Conservation (phyloP, 2,113 vertebrate genomes). For the Felis chaus region DNA sequence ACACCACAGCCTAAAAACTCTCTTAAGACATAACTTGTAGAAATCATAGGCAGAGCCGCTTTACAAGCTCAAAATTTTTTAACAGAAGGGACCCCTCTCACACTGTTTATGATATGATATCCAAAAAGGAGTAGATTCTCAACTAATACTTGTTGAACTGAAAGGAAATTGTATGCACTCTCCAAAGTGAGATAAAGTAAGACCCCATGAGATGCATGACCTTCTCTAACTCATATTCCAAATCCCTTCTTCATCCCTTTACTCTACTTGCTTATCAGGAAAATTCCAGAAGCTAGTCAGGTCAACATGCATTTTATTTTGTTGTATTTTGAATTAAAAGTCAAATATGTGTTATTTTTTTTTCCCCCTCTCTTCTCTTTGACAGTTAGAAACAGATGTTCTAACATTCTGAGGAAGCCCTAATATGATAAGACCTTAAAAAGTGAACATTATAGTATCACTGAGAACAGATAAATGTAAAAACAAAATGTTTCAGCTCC, state of each 20-base stretch:
- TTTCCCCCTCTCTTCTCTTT: not conserved
- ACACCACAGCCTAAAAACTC: not conserved
- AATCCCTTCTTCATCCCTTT: not conserved
- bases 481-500: constrained; percentile 57
- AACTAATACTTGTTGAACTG: not conserved
- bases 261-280: not conserved
- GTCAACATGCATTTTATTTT: constrained; percentile 34
- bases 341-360: not conserved
- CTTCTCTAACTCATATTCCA: not conserved
- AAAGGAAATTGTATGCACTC: not conserved
- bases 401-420: constrained; percentile 72
- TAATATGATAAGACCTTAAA: constrained; percentile 61
- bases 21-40: not conserved
- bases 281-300: not conserved
- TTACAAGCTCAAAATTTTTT: not conserved
- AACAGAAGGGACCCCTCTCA: not conserved
- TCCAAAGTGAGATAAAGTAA: not conserved
- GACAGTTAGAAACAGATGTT: constrained; percentile 61
- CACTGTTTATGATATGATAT: not conserved
- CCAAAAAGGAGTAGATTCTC: not conserved
- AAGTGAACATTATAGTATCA: constrained; percentile 21
- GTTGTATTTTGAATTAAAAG: constrained; percentile 57
- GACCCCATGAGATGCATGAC: not conserved
- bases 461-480: constrained; percentile 34
- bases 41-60: not conserved